Percentiles rank a stretch among this genome's conserved stretches.
Conservation (phyloP, 2,113 vertebrate genomes). For the Machaerirhynchus nigripectus region DNA sequence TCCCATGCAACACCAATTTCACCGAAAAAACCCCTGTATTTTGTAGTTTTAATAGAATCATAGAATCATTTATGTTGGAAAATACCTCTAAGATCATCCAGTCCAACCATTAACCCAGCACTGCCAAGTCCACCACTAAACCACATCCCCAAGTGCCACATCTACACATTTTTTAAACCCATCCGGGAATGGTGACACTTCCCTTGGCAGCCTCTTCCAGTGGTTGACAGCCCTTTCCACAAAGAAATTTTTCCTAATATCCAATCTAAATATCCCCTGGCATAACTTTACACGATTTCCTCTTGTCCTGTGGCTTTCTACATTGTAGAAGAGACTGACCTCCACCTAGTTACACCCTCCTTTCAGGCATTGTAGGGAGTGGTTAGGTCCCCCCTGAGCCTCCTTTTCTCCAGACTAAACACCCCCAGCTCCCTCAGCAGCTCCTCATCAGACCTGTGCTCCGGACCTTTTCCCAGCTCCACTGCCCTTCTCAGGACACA, state of each 20-base stretch:
- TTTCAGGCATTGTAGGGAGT: background rate
- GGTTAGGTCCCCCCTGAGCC: background rate
- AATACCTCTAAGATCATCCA: background rate
- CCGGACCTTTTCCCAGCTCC: background rate
- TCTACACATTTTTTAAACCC: background rate
- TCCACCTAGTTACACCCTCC: background rate
- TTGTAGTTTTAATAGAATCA: background rate
- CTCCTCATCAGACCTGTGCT: accelerated
- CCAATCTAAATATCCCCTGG: background rate
- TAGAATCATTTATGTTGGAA: background rate
- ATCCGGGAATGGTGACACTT: background rate
- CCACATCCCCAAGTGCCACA: background rate
- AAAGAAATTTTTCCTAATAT: background rate
- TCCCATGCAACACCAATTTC: background rate
- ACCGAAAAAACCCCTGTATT: background rate
- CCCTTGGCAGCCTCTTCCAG: background rate
- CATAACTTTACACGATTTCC: background rate
- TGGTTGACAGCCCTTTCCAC: background rate
- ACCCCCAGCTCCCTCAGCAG: accelerated
- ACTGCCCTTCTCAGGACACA: accelerated
- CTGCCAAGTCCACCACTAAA: background rate
- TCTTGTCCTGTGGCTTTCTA: background rate
- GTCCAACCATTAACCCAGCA: background rate
- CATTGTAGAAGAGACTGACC: background rate
- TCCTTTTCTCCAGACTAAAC: background rate